These are phyloP conservation scores for Dolichoris vasculosae DNA, from an alignment of 1,140 invertebrate species.

Conservation along the genomic window DNA sequence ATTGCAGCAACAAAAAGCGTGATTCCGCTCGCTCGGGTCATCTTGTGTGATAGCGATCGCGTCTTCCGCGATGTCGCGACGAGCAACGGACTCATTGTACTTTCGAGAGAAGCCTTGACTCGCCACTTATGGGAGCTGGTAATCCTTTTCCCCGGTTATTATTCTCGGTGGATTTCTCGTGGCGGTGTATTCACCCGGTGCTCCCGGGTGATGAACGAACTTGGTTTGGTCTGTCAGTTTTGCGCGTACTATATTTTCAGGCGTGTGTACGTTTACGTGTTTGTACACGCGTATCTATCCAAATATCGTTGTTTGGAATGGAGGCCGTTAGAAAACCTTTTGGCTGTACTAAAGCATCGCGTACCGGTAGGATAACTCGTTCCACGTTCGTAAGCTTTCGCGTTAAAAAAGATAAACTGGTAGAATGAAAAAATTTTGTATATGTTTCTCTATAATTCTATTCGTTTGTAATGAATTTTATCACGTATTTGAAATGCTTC, in stretches of 20 bases:
- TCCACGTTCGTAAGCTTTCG: too few relatives aligned
- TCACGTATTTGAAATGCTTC: neutral
- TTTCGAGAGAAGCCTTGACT: neutral
- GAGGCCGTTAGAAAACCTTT: too few relatives aligned
- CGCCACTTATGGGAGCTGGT: neutral
- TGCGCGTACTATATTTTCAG: neutral
- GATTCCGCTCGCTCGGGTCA: neutral
- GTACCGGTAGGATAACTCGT: too few relatives aligned
- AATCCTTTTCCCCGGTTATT: conserved; percentile 8
- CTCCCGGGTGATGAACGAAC: neutral
- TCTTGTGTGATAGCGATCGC: neutral
- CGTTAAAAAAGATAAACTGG: too few relatives aligned
- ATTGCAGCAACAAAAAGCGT: neutral
- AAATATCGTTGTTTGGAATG: too few relatives aligned
- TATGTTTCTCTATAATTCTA: neutral
- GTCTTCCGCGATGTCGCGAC: neutral
- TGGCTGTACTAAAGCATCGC: too few relatives aligned
- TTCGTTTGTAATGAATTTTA: neutral
- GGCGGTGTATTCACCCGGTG: too few relatives aligned
- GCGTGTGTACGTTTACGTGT: neutral
- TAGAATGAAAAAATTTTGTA: too few relatives aligned
- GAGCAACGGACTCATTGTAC: neutral
- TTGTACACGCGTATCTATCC: too few relatives aligned
- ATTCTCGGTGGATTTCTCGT: neutral
- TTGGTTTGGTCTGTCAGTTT: neutral